Percentiles rank a stretch among this genome's conserved stretches.
Conservation (phyloP, 2,797 vertebrate genomes). For the Sebastes nivosus region DNA sequence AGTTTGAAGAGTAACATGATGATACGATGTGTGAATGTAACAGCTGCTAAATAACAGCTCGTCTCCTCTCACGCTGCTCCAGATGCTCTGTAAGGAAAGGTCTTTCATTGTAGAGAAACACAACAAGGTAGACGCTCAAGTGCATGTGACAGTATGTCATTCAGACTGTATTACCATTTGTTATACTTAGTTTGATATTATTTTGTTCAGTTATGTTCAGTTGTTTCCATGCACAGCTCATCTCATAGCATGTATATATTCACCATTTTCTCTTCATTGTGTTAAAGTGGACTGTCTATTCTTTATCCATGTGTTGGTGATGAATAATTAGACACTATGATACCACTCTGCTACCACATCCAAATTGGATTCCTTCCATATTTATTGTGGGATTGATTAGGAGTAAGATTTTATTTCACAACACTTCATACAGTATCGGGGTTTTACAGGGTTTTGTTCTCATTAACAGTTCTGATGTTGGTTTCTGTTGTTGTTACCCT, state of each 20-base stretch:
- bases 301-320: background rate
- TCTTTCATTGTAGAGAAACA: slow-evolving; percentile 83
- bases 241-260: background rate
- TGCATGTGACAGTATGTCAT: slow-evolving; percentile 29
- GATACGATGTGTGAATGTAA: slow-evolving; percentile 6
- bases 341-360: background rate
- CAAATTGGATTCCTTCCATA: background rate
- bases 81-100: slow-evolving; percentile 84
- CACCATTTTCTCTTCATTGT: background rate
- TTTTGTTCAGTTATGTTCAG: background rate
- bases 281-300: background rate
- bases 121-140: slow-evolving; percentile 81
- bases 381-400: background rate
- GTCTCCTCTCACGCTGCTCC: slow-evolving; percentile 74
- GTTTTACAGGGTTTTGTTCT: background rate
- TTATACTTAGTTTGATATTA: background rate
- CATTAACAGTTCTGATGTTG: background rate
- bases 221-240: background rate
- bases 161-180: background rate
- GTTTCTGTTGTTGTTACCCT: background rate
- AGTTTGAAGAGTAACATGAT: background rate
- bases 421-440: background rate
- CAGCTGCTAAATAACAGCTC: slow-evolving; percentile 46
- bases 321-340: background rate
- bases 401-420: background rate